A percentile compares a stretch with the other conserved stretches of the same genome.
Evolutionary conservation across 2,797 vertebrate genomes (phyloP).

Genomic region (Poeciliopsis turneri): DNA sequence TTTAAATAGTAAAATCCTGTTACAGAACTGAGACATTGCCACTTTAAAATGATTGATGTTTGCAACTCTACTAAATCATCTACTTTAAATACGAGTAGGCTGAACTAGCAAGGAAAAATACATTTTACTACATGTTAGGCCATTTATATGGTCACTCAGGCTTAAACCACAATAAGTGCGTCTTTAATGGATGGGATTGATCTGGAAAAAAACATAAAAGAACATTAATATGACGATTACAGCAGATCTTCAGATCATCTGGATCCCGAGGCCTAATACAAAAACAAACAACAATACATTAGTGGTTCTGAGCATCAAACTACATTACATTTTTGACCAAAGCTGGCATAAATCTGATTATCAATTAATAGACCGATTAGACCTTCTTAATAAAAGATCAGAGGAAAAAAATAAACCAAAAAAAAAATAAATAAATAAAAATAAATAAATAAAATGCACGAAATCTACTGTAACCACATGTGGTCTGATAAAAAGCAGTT

Average conservation of each 20-base stretch:
- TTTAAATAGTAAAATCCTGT: neutral
- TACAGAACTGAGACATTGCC: neutral
- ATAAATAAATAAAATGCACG: neutral
- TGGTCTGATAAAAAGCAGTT: neutral
- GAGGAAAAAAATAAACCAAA: too few species aligned
- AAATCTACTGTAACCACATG: constrained; percentile 6
- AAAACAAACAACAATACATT: constrained; percentile 28
- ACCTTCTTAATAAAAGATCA: neutral
- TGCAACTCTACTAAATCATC: neutral
- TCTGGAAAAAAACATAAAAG: constrained; percentile 46
- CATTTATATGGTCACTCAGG: constrained; percentile 26
- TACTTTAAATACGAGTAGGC: neutral
- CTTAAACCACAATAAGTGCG: constrained; percentile 1
- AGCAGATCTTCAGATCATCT: neutral
- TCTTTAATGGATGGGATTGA: constrained; percentile 7
- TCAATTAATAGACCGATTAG: constrained; percentile 6
- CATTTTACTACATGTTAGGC: constrained; percentile 21
- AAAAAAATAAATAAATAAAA: neutral
- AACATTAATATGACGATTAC: constrained; percentile 32
- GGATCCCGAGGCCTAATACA: constrained; percentile 36
- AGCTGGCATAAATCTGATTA: constrained; percentile 1
- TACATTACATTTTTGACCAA: neutral
- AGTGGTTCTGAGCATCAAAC: constrained; percentile 20
- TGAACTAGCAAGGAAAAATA: neutral
- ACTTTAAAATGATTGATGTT: neutral